Conservation (phyloP, 2,797 vertebrate species). For the Cichlasoma orientale region DNA sequence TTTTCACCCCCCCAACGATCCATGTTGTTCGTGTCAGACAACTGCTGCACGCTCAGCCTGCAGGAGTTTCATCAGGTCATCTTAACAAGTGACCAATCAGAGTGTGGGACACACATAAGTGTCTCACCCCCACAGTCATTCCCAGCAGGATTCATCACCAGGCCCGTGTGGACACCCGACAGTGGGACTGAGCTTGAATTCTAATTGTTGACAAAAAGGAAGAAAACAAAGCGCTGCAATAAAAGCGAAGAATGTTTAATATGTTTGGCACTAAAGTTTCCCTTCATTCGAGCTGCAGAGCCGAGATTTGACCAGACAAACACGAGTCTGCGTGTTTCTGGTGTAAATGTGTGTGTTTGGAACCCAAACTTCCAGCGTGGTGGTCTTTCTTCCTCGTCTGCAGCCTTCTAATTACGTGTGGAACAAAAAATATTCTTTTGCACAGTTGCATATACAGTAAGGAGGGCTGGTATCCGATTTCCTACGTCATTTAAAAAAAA, state of each 20-base stretch:
- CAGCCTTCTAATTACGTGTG: not conserved
- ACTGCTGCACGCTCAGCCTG: not conserved
- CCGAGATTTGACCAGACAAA: not conserved
- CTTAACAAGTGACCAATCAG: not conserved
- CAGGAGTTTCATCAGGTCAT: not conserved
- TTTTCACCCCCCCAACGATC: not conserved
- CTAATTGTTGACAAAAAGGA: not conserved
- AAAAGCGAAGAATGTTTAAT: not conserved
- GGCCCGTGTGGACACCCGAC: not conserved
- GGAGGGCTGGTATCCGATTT: not conserved
- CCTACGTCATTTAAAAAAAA: slow-evolving; percentile 1
- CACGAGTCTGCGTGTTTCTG: accelerated
- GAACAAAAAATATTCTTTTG: not conserved
- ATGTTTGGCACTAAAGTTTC: not conserved
- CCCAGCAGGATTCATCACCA: not conserved
- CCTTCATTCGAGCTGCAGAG: not conserved
- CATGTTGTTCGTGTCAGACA: not conserved
- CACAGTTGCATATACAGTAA: not conserved
- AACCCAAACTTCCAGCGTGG: not conserved
- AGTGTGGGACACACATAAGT: not conserved
- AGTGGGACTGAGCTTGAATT: not conserved
- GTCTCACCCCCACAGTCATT: not conserved
- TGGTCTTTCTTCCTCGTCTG: not conserved
- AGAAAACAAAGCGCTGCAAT: not conserved
- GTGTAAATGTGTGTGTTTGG: not conserved